Conservation (phyloP, 2,797 vertebrate species). For the Xerus rutilus region DNA sequence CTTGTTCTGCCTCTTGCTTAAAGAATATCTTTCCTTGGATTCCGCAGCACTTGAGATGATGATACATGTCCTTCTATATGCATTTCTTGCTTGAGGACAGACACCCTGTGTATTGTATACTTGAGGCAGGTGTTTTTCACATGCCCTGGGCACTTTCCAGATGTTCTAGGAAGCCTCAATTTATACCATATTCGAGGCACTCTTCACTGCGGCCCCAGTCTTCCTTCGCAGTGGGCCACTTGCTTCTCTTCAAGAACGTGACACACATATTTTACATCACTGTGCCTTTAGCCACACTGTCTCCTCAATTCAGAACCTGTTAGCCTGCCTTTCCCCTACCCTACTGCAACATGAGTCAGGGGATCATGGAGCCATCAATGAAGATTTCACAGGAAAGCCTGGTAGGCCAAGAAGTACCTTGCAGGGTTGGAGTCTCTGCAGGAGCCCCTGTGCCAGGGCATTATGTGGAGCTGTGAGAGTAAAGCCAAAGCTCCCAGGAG, state of each 20-base stretch:
- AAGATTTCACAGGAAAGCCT: background rate
- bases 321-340: no score
- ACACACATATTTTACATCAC: background rate
- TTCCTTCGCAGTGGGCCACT: background rate
- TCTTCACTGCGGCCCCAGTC: background rate
- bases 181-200: background rate
- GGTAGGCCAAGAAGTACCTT: no score
- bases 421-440: background rate
- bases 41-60: background rate
- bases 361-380: background rate
- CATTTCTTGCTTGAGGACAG: background rate
- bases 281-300: background rate
- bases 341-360: background rate
- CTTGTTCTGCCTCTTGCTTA: background rate
- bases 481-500: background rate
- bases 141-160: background rate
- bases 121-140: background rate
- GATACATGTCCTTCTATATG: accelerated
- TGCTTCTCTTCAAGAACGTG: background rate
- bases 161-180: background rate
- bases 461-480: background rate
- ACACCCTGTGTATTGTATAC: background rate
- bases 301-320: background rate
- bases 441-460: background rate
- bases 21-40: background rate